Conservation (phyloP, 1,140 invertebrate genomes). For the Thaumatotibia leucotreta region DNA sequence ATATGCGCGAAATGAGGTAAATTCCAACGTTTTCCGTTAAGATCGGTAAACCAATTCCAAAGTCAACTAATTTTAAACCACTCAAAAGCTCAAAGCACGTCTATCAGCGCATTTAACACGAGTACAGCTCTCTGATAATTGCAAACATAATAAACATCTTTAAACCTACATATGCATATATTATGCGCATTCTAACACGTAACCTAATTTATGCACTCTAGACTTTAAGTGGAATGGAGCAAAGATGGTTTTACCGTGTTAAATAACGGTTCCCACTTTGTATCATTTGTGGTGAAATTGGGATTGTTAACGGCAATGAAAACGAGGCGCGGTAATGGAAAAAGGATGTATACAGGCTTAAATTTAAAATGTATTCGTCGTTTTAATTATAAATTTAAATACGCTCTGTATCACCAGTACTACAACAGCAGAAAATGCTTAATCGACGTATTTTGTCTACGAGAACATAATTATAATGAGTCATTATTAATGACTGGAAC, state of each 20-base stretch:
- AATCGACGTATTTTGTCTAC: too few species aligned
- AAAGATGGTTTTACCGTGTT: background rate
- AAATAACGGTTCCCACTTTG: background rate
- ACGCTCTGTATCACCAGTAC: background rate
- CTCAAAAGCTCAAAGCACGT: background rate
- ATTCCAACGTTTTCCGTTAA: too few species aligned
- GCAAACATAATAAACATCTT: background rate
- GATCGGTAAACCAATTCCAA: background rate
- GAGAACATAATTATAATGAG: background rate
- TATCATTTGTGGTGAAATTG: background rate
- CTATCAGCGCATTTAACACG: background rate
- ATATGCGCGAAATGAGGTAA: too few species aligned
- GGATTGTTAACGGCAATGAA: background rate
- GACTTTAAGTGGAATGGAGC: background rate
- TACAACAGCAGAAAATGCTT: too few species aligned
- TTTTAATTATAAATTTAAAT: background rate
- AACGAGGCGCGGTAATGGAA: background rate
- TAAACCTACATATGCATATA: background rate
- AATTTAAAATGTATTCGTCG: background rate
- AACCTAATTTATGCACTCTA: background rate
- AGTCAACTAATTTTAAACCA: background rate
- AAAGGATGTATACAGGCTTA: background rate
- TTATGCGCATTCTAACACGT: too few species aligned
- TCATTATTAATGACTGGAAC: too few species aligned
- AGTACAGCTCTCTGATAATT: background rate